Evolutionary conservation across 2,113 vertebrate genomes (phyloP).

Genomic region (Puntigrus tetrazona): DNA sequence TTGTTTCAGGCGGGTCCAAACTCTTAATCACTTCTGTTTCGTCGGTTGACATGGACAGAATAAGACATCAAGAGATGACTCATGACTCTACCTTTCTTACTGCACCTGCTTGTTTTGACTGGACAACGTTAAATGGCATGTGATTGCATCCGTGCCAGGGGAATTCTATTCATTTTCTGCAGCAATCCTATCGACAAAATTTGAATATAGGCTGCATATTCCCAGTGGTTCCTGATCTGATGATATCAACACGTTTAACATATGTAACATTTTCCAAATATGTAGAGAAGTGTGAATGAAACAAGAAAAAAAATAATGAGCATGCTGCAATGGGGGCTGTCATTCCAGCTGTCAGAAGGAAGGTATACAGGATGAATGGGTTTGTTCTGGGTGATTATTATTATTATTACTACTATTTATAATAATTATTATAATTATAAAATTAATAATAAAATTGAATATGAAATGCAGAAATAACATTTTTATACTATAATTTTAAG

Average conservation of each 20-base stretch:
- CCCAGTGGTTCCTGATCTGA: conserved; percentile 3
- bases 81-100: conserved; percentile 25
- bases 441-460: background rate
- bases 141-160: conserved; percentile 1
- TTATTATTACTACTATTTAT: background rate
- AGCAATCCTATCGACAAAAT: background rate
- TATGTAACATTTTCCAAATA: background rate
- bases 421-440: too few species aligned
- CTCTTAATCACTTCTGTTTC: conserved; percentile 50
- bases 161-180: conserved; percentile 44
- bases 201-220: background rate
- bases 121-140: conserved; percentile 58
- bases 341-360: background rate
- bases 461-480: background rate
- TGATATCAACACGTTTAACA: background rate
- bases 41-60: conserved; percentile 39
- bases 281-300: background rate
- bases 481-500: too few species aligned
- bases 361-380: background rate
- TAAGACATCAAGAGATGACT: conserved; percentile 38
- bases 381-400: background rate
- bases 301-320: background rate
- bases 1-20: conserved; percentile 24
- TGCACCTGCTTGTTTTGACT: conserved; percentile 63
- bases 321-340: background rate